A percentile compares a stretch with the other conserved stretches of the same genome.
Conservation (phyloP, 2,797 vertebrate species). For the Odontamblyopus rebecca region DNA sequence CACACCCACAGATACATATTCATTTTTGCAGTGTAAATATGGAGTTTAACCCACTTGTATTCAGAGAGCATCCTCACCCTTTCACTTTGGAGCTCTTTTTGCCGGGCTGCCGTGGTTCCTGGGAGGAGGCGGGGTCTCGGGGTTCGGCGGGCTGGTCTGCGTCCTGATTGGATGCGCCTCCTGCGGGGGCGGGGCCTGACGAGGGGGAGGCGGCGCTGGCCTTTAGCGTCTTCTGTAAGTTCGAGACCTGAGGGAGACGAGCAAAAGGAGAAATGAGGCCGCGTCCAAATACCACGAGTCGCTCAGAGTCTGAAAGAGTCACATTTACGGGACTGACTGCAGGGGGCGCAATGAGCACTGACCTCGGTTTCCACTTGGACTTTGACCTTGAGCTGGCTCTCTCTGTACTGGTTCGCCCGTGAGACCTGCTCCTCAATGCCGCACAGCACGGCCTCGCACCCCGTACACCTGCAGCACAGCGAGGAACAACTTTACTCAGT, state of each 20-base stretch:
- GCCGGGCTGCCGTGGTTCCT: constrained; percentile 92
- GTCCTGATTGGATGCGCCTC: constrained; percentile 86
- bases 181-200: constrained; percentile 84
- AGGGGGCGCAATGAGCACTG: constrained; percentile 47
- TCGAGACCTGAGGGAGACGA: constrained; percentile 83
- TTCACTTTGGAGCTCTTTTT: constrained; percentile 98
- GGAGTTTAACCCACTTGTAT: constrained; percentile 2
- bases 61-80: constrained; percentile 80
- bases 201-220: constrained; percentile 86
- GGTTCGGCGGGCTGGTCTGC: constrained; percentile 81
- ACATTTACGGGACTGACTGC: constrained; percentile 33
- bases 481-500: neutral
- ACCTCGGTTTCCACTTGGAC: constrained; percentile 98
- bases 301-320: constrained; percentile 28
- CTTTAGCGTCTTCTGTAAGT: constrained; percentile 96
- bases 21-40: neutral
- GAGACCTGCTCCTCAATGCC: constrained; percentile 96
- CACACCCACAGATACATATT: neutral
- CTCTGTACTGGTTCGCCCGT: constrained; percentile 93
- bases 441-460: constrained; percentile 91
- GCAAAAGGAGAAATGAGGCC: constrained; percentile 14
- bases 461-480: constrained; percentile 84
- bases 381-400: constrained; percentile 93
- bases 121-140: constrained; percentile 87
- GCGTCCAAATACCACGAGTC: constrained; percentile 41